Base-by-base conservation (phyloP, 1,140 invertebrate species). In the Drosophila tropicalis region DNA sequence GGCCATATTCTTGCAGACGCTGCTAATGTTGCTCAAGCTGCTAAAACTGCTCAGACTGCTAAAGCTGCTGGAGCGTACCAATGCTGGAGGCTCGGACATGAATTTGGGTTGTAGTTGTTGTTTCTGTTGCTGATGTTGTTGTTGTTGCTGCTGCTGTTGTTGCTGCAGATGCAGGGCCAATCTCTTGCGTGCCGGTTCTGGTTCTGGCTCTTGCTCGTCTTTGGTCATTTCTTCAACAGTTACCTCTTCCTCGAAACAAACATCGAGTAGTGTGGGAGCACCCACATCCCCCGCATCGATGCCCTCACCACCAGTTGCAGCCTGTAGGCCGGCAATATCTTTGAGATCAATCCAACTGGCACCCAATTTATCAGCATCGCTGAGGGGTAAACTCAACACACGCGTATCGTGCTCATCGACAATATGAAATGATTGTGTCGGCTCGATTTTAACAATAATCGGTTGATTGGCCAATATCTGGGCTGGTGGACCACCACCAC, bases 301-400 rank as follows among this genome's bases (percentile, higher is more conserved):
- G 19, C 44, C 44, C 44, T 22, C 44, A 22, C 79, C 62, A 12
- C 67, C 64, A 2, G 64, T 51, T 9, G 44, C 55, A 1, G 90
- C 77, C 58, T 91, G 90, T 62, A 91, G 17, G 0, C 90, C 90
- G 0, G 90, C 90, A 39, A 91, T 91, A 25, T 91, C 90, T 71
- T 91, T 91, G 10, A 91, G 72, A 70, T 91, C 90, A 13, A 91
- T 91, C 90, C 90, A 91, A 29, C 90, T 91, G 62, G 90, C 90
- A 0, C 90, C 90, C 55, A 91, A 34, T 29, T 90, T 90, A 57
- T 91, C 90, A 0, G 71, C 85, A 60, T 91, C 90, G 17, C 72
- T 90, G 1, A 91, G 58, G 0, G 90, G 90, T 67, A 91, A 60
- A 34, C 90, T 91, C 0, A 91, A 56, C 1, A 91, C 90, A 1